Evolutionary conservation across 2,888 invertebrate species (phyloP).

Genomic region (Drosophila infuscata): DNA sequence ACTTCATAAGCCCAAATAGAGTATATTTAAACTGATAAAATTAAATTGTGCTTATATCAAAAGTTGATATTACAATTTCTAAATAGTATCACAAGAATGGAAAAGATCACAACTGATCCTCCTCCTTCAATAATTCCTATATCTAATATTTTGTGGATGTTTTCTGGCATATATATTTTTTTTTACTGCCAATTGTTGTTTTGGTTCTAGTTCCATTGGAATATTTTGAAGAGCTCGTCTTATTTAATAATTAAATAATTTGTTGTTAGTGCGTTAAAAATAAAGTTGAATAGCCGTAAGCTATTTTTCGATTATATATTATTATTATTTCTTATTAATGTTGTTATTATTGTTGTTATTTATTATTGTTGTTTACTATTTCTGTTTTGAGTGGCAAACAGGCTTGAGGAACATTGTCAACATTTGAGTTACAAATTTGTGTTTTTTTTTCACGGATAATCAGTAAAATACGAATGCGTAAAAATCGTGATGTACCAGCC

Average conservation of each 20-base stretch:
- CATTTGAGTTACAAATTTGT: constrained; percentile 12
- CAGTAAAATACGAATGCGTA: background rate
- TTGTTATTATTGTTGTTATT: constrained; percentile 17
- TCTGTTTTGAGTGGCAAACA: constrained; percentile 2
- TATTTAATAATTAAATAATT: background rate
- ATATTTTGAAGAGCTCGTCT: background rate
- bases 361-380: background rate
- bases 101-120: background rate
- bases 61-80: background rate
- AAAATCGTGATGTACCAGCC: background rate
- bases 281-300: background rate
- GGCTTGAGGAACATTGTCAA: constrained; percentile 9
- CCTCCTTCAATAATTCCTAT: background rate
- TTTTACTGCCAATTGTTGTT: background rate
- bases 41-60: background rate
- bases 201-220: background rate
- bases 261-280: background rate
- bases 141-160: background rate
- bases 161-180: background rate
- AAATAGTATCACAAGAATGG: background rate
- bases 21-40: background rate
- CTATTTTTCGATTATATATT: constrained; percentile 20
- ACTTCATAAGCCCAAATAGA: background rate
- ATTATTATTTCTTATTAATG: constrained; percentile 10
- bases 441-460: constrained; percentile 6